A percentile compares a stretch with the other conserved stretches of the same genome.
phyloP scores from a whole-genome alignment of 2,797 vertebrate species.

The Cryptoprocta ferox region DNA sequence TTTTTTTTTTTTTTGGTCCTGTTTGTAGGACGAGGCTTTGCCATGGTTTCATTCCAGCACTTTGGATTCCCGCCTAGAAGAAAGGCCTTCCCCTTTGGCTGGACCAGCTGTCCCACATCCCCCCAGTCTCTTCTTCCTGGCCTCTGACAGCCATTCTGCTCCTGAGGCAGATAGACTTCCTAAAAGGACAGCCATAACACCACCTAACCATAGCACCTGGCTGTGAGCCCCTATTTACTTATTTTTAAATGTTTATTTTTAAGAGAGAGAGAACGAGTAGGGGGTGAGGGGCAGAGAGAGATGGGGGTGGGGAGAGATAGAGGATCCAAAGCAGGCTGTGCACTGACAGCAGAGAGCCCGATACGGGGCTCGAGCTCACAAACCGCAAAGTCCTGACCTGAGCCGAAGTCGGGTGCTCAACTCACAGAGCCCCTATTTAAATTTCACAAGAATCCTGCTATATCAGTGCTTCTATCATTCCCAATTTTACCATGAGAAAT shows the following conservation, averaged over 20 bases:
- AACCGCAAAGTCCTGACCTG: too few species aligned
- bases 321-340: too few species aligned
- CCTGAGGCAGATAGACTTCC: not conserved
- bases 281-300: too few species aligned
- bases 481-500: not conserved
- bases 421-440: not conserved
- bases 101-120: too few species aligned
- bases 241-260: too few species aligned
- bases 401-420: too few species aligned
- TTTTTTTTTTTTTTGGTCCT: not conserved
- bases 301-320: too few species aligned
- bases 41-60: not conserved
- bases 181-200: not conserved
- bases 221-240: not conserved
- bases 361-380: too few species aligned
- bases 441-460: not conserved
- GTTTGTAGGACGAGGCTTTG: not conserved
- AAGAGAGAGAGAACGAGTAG: too few species aligned
- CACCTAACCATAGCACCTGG: not conserved
- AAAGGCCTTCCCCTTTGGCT: not conserved
- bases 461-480: not conserved
- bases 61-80: not conserved
- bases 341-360: too few species aligned
- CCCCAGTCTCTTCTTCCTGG: fast-evolving
- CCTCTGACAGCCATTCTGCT: not conserved